Base-by-base conservation (phyloP, 2,888 invertebrate species). In the Lasioglossum malachurum region DNA sequence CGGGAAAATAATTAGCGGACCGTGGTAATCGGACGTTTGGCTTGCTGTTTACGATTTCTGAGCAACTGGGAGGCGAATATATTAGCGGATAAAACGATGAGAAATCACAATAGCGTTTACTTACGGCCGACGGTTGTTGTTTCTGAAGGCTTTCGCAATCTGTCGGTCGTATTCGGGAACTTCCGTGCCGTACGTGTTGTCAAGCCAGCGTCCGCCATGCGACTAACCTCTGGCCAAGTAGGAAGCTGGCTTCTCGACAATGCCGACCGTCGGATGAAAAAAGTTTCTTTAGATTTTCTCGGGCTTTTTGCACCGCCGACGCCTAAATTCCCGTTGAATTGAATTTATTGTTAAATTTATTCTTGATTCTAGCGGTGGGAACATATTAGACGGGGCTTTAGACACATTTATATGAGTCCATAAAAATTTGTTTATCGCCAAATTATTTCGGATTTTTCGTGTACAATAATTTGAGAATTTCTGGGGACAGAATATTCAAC, bases 51-150 rank as follows among this genome's bases (percentile, higher is more conserved):
- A 38, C 12, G 57, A 72, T 76, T 78, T 10, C 35, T 78, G 75
- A 78, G 82, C 80, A 74, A 75, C 75, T 14, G 27, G 72, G 46
- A 82, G 57, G 53, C 38, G 80, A 83, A 53, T 77, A 85, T 87
- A 86, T 89, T 88, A 84, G 46, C 74, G 19, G 80, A 38, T 81
- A 90, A 92, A 89, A 80, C 75, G 82, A 91, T 77, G 80, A 89
- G 84, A 89, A 86, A 93, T 91, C 93, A 92, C 91, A 93, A 92
- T 93, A 95, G 94, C 95, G 94, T 94, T 95, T 95, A 96, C 96
- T 96, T 95, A 96, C 96, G 95, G 95, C 95, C 95, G 95, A 95
- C 94, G 95, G 95, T 95, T 96, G 95, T 96, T 96, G 96, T 96
- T 95, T 95, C 95, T 95, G 95, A 95, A 94, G 94, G 93, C 94